Conservation (phyloP, 2,888 invertebrate genomes). For the Achlya flavicornis region DNA sequence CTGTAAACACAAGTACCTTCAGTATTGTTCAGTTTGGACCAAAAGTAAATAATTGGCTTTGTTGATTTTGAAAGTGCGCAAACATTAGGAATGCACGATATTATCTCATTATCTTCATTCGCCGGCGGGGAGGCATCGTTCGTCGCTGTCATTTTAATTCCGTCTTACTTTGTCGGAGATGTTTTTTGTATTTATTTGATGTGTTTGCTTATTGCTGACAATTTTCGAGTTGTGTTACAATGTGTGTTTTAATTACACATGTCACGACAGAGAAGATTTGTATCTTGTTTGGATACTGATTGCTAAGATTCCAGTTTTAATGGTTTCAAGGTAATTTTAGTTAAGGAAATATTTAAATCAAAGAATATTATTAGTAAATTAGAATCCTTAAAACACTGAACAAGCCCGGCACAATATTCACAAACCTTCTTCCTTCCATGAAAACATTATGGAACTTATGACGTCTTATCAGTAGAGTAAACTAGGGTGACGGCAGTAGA, state of each 20-base stretch:
- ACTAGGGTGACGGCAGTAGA: slow-evolving; percentile 23
- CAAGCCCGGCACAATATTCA: no score
- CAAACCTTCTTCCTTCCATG: no score
- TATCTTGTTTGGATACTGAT: background rate
- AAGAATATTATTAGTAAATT: no score
- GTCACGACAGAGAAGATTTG: background rate
- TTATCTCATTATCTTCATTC: slow-evolving; percentile 48
- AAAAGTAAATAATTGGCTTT: slow-evolving; percentile 37
- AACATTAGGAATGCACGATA: slow-evolving; percentile 53
- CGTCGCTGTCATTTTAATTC: slow-evolving; percentile 43
- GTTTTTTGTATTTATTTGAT: slow-evolving; percentile 41
- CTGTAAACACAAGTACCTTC: slow-evolving; percentile 29
- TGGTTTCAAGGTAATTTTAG: background rate
- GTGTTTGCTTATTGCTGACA: slow-evolving; percentile 32
- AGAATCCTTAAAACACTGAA: no score
- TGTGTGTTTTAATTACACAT: slow-evolving; percentile 52
- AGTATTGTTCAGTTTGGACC: slow-evolving; percentile 27
- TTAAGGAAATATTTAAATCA: no score
- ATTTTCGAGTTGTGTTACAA: slow-evolving; percentile 45
- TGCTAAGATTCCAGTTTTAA: background rate
- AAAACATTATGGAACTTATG: background rate
- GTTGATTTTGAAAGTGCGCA: slow-evolving; percentile 51
- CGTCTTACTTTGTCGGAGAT: slow-evolving; percentile 51
- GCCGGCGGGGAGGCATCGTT: slow-evolving; percentile 34
- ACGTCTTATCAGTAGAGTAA: background rate